Percentiles rank a stretch among this genome's conserved stretches.
Evolutionary conservation across 2,113 vertebrate species (phyloP).

Genomic region (Trematomus loennbergii): DNA sequence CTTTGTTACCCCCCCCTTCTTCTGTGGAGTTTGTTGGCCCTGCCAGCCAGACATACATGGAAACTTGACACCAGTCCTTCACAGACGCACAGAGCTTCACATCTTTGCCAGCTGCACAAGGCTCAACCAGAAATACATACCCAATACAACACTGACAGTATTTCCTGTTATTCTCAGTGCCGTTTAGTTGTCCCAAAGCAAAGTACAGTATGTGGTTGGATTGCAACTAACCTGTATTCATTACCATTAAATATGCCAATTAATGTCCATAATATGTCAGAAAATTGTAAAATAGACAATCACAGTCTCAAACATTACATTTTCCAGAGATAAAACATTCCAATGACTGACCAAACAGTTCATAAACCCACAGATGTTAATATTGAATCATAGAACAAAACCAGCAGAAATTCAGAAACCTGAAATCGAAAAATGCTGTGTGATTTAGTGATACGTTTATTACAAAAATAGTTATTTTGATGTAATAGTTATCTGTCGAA

Average conservation of each 20-base stretch:
- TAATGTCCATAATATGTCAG: not conserved
- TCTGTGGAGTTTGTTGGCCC: constrained; percentile 36
- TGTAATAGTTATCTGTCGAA: not conserved
- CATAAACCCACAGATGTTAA: not conserved
- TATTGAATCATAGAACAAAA: not conserved
- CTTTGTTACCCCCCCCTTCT: not conserved
- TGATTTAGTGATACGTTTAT: not conserved
- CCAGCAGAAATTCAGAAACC: not conserved
- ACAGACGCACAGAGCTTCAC: constrained; percentile 58
- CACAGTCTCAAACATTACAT: not conserved
- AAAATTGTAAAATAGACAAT: not conserved
- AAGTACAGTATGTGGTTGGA: not conserved
- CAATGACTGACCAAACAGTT: not conserved
- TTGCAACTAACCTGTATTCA: not conserved
- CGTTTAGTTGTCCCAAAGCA: not conserved
- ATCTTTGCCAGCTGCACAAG: constrained; percentile 61
- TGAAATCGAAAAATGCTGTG: not conserved
- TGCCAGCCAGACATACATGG: constrained; percentile 65
- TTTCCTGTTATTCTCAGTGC: constrained; percentile 9
- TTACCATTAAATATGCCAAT: not conserved
- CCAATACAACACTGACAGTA: constrained; percentile 25
- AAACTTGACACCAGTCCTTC: constrained; percentile 67
- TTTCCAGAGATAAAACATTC: constrained; percentile 4
- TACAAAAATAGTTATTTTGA: too few relatives aligned
- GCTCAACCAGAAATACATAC: constrained; percentile 53